These are phyloP conservation scores for Sinocyclocheilus grahami DNA, from an alignment of 2,113 vertebrate genomes.

Conservation along the genomic window DNA sequence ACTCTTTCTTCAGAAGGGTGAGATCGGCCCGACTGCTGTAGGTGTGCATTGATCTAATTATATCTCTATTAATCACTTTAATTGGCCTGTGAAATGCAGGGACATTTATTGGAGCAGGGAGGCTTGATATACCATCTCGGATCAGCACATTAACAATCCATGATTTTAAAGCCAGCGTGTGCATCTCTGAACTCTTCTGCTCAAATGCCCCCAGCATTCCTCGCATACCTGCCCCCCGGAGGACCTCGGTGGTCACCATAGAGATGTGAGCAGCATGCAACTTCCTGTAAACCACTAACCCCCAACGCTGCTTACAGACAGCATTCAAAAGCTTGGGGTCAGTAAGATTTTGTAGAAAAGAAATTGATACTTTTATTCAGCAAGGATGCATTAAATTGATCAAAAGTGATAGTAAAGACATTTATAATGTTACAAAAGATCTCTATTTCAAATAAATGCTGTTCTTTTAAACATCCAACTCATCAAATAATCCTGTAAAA, in stretches of 20 bases:
- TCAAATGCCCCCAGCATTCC: conserved; percentile 38
- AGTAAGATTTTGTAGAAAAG: too few relatives aligned
- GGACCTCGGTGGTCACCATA: conserved; percentile 37
- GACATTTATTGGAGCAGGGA: not conserved
- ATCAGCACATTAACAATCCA: not conserved
- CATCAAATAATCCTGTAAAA: too few relatives aligned
- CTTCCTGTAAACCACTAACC: conserved; percentile 20
- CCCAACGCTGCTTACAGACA: not conserved
- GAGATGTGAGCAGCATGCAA: conserved; percentile 27
- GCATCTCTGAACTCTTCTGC: conserved; percentile 18
- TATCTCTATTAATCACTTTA: not conserved
- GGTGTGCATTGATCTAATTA: not conserved
- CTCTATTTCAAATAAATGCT: too few relatives aligned
- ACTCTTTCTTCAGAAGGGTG: conserved; percentile 11
- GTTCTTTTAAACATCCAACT: too few relatives aligned
- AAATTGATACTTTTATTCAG: not conserved
- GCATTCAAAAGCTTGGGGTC: not conserved
- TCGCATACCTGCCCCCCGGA: conserved; percentile 38
- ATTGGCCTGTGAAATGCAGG: not conserved
- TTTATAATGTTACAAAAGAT: too few relatives aligned
- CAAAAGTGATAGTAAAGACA: too few relatives aligned
- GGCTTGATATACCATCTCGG: not conserved
- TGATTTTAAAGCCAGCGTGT: not conserved
- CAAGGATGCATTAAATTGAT: too few relatives aligned
- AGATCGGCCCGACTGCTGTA: not conserved